Percentiles rank a stretch among this genome's conserved stretches.
Conservation (phyloP, 2,888 invertebrate species). For the Clistopyga incitator region DNA sequence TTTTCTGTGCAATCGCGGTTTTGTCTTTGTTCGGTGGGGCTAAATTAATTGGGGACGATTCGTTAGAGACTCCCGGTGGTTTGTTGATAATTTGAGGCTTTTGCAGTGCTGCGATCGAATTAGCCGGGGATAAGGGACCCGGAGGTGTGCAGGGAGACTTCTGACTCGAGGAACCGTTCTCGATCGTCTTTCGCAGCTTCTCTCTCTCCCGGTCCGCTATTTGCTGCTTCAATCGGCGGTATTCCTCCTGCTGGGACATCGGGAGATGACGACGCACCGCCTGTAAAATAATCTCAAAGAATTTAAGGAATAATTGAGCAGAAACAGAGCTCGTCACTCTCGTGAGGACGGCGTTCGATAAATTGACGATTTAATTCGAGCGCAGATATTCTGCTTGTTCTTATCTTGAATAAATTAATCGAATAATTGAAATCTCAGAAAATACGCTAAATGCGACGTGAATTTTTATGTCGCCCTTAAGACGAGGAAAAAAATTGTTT, state of each 20-base stretch:
- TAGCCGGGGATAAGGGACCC: conserved; percentile 67
- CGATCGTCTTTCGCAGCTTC: conserved; percentile 71
- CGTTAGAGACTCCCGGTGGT: conserved; percentile 16
- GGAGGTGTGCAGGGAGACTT: conserved; percentile 63
- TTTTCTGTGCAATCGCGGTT: conserved; percentile 1
- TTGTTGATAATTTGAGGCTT: conserved; percentile 26
- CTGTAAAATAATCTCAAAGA: conserved; percentile 74
- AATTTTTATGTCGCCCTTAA: too few species aligned
- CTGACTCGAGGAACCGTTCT: conserved; percentile 56
- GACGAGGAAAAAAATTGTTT: too few species aligned
- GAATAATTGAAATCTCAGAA: too few species aligned
- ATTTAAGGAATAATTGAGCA: conserved; percentile 35
- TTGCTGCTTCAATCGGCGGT: conserved; percentile 82
- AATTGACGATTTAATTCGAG: too few species aligned
- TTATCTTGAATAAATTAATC: too few species aligned
- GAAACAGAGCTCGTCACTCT: not conserved
- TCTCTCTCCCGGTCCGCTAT: conserved; percentile 80
- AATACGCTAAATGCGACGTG: too few species aligned
- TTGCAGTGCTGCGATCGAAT: conserved; percentile 45
- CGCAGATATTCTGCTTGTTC: too few species aligned
- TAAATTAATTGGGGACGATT: not conserved
- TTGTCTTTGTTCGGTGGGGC: conserved; percentile 41
- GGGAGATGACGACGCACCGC: conserved; percentile 83
- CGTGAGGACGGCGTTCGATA: not conserved
- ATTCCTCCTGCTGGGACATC: conserved; percentile 83